Conservation (phyloP, 2,797 vertebrate species). For the Sebastolobus altivelis region DNA sequence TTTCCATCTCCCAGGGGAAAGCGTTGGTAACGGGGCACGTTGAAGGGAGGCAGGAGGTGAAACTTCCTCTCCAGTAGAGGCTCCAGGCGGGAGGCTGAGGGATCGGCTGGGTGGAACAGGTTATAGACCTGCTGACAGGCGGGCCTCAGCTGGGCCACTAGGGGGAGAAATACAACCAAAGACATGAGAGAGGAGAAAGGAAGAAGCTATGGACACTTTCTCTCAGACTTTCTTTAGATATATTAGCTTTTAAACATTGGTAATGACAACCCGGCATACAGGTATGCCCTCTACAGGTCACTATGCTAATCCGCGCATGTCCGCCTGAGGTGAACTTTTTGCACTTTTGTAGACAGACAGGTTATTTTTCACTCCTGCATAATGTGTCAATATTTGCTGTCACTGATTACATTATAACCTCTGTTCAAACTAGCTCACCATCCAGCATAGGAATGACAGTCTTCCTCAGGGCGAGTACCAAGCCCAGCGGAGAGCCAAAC, state of each 20-base stretch:
- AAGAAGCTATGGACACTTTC: background rate
- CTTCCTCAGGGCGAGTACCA: slow-evolving; percentile 96
- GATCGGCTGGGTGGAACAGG: slow-evolving; percentile 98
- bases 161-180: slow-evolving; percentile 60
- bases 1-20: slow-evolving; percentile 95
- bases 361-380: background rate
- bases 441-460: slow-evolving; percentile 95
- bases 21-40: slow-evolving; percentile 94
- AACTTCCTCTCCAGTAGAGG: slow-evolving; percentile 95
- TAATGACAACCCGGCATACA: background rate
- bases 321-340: background rate
- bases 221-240: background rate
- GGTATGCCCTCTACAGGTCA: background rate
- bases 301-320: background rate
- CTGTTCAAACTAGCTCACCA: slow-evolving; percentile 81
- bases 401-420: background rate
- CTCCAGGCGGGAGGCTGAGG: slow-evolving; percentile 96
- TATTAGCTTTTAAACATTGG: background rate
- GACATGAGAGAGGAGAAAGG: slow-evolving; percentile 17
- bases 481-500: slow-evolving; percentile 95
- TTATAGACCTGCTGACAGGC: slow-evolving; percentile 99
- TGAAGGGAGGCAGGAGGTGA: slow-evolving; percentile 94
- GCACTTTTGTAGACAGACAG: background rate
- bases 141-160: slow-evolving; percentile 88
- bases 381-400: background rate